Conservation (phyloP, 2,113 vertebrate species). For the Anser brachyrhynchus region DNA sequence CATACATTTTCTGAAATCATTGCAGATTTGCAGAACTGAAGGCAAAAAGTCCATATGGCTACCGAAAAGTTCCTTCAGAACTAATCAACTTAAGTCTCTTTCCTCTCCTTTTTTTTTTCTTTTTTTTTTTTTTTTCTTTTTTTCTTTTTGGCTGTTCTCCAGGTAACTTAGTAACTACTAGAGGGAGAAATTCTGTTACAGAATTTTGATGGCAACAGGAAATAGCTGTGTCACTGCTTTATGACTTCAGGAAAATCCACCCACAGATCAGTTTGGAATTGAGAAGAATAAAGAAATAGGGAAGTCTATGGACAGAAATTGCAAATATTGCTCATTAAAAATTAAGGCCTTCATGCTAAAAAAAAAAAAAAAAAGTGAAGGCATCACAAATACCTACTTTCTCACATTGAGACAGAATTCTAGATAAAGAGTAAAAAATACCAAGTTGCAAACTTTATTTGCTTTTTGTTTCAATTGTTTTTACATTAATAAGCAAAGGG, state of each 20-base stretch:
- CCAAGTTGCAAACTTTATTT: neutral
- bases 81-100: neutral
- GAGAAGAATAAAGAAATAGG: conserved; percentile 20
- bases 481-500: neutral
- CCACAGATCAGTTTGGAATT: conserved; percentile 47
- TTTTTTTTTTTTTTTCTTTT: neutral
- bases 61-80: neutral
- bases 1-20: neutral
- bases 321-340: neutral
- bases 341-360: neutral
- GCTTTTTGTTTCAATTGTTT: neutral
- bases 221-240: conserved; percentile 62
- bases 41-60: neutral
- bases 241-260: conserved; percentile 73
- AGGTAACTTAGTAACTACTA: conserved; percentile 53
- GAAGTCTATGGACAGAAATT: neutral
- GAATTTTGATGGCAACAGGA: conserved; percentile 69
- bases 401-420: neutral
- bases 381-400: neutral
- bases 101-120: neutral
- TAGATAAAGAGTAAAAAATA: neutral
- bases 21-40: neutral
- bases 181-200: conserved; percentile 50
- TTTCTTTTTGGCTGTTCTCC: conserved; percentile 43
- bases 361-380: neutral